These are phyloP conservation scores for Lissonota sp. DNA, from an alignment of 2,888 invertebrate genomes.

Conservation along the genomic window DNA sequence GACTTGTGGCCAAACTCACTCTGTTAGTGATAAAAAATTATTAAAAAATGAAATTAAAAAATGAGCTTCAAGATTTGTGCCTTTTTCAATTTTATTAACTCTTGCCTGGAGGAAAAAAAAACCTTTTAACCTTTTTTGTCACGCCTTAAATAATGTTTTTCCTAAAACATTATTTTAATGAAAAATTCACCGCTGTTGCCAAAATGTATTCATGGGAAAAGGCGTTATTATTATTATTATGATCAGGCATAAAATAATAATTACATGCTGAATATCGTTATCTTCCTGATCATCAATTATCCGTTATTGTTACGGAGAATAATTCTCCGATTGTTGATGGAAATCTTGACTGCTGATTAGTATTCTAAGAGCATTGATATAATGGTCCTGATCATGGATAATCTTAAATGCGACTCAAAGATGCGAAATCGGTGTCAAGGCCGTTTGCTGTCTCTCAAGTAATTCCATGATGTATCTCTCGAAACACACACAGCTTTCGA, in stretches of 20 bases:
- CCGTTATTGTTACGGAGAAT: background rate
- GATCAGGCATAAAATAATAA: too few relatives aligned
- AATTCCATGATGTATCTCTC: background rate
- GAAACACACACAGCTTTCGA: conserved; percentile 1
- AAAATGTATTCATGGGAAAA: too few relatives aligned
- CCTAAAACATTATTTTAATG: too few relatives aligned
- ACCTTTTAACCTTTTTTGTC: too few relatives aligned
- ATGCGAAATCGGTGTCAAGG: conserved; percentile 10
- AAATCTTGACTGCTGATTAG: background rate
- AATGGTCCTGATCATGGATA: background rate
- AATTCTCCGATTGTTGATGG: background rate
- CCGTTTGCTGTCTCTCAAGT: background rate
- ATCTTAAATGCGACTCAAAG: conserved; percentile 1
- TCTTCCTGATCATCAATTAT: background rate
- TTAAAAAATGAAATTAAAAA: too few relatives aligned
- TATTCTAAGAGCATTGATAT: background rate
- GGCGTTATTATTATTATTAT: too few relatives aligned
- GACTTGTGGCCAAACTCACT: conserved; percentile 2
- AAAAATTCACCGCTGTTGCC: too few relatives aligned
- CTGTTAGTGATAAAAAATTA: background rate
- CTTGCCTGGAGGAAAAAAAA: too few relatives aligned
- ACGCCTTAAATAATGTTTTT: too few relatives aligned
- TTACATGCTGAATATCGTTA: too few relatives aligned
- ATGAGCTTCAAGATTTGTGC: too few relatives aligned
- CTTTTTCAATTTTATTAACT: too few relatives aligned